Evolutionary conservation across 2,113 vertebrate genomes (phyloP).

Genomic region (Eublepharis macularius): DNA sequence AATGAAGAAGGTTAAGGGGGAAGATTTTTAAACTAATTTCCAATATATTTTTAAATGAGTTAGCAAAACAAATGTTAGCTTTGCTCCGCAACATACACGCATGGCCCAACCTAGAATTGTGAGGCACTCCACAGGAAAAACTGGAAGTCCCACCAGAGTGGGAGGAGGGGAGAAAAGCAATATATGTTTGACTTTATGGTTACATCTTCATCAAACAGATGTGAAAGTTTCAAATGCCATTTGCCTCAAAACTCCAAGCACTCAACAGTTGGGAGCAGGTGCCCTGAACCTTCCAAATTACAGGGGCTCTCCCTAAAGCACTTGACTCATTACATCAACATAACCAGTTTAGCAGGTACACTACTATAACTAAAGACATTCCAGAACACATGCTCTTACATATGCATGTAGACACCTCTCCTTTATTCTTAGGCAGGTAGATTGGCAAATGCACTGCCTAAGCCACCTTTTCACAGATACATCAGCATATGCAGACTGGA

Average conservation of each 20-base stretch:
- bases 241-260: neutral
- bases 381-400: neutral
- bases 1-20: neutral
- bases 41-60: neutral
- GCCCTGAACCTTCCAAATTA: neutral
- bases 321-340: neutral
- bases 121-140: neutral
- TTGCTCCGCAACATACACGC: no score
- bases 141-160: neutral
- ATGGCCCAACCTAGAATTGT: no score
- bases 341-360: neutral
- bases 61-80: neutral
- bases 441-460: neutral
- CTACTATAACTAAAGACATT: neutral
- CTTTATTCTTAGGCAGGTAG: neutral
- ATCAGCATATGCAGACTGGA: neutral
- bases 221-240: neutral
- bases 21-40: neutral
- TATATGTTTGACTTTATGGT: neutral
- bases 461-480: neutral
- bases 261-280: no score
- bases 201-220: neutral
- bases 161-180: neutral
- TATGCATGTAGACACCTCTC: no score
- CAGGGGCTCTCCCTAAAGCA: neutral